phyloP scores from a whole-genome alignment of 2,113 vertebrate species.

The Corvus moneduloides region DNA sequence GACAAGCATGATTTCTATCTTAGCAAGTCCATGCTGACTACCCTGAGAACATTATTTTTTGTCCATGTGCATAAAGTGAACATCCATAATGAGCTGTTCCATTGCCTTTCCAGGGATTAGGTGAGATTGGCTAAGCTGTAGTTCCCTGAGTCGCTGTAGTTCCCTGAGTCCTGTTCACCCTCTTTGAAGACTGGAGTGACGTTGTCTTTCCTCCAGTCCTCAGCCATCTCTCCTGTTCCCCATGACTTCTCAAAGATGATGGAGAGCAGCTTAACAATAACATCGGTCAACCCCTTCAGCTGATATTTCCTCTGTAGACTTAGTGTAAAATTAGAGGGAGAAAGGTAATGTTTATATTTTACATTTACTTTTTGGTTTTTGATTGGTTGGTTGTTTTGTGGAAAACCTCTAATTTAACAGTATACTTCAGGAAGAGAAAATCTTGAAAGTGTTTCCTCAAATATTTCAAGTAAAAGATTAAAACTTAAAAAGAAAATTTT shows the following conservation, averaged over 20 bases:
- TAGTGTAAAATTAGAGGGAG: neutral
- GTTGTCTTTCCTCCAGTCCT: neutral
- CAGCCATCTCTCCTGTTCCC: neutral
- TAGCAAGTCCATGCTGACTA: neutral
- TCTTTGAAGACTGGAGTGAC: neutral
- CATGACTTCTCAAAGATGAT: neutral
- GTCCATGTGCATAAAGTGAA: rapidly evolving
- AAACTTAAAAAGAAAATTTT: neutral
- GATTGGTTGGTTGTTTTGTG: neutral
- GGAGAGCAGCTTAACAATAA: neutral
- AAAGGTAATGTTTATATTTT: neutral
- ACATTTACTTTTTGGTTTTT: neutral
- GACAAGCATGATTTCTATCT: neutral
- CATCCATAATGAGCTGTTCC: neutral
- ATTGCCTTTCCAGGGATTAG: neutral
- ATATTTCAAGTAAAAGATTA: neutral
- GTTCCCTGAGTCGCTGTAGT: neutral
- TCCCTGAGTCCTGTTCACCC: neutral
- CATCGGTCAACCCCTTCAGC: neutral
- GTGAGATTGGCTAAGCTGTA: neutral
- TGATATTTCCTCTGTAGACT: neutral
- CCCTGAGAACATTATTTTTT: neutral
- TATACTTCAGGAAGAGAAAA: neutral
- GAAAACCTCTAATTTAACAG: neutral
- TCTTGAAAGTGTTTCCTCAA: neutral